Base-by-base conservation (phyloP, 2,113 vertebrate genomes). In the Calyptomena viridis region DNA sequence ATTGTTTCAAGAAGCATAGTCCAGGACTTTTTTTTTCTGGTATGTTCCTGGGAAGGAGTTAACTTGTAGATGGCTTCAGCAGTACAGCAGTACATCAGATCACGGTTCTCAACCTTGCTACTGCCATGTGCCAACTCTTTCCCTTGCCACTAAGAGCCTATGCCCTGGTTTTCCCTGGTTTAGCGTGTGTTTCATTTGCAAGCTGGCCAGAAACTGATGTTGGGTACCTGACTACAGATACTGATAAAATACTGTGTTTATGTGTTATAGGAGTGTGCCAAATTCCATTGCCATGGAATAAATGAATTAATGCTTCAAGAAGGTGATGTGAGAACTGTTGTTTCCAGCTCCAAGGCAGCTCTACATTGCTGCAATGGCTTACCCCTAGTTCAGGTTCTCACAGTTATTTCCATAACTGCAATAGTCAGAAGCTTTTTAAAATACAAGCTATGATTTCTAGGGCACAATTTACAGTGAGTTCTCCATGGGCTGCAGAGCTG, bases 1-100 rank as follows among this genome's bases (percentile, higher is more conserved):
- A 91, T 93, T 91, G 11, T 93, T 95, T 95, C 94, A 86, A 90
- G 87, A 80, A 84, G 35, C 63, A 8, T 31, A 80, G 68, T 28
- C 60, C 64, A 67, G 46, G 35, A 55, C 19, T 56, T 64, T 89
- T 47, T 63, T 77, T 59, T 24, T 22, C 58, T 18, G 9, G 10
- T 66, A 27, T 79, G 66, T 83, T 74, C 49, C 59, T 74, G 85
- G 50, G 52, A 95, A 91, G 81, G 81, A 91, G 87, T 87, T 91
- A 80, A 91, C 49, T 83, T 85, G 56, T 92, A 87, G 62, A 50
- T 86, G 84, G 50, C 55, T 91, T 86, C 80, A 89, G 55, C 40
- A 42, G 42, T 55, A 73, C 67, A 89, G 50, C 37, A 42, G 39
- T 55, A 69, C 63, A 35, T 81, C 73, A 40, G 71, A 62, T 82